Conservation (phyloP, 2,113 vertebrate genomes). For the Cettia cetti region DNA sequence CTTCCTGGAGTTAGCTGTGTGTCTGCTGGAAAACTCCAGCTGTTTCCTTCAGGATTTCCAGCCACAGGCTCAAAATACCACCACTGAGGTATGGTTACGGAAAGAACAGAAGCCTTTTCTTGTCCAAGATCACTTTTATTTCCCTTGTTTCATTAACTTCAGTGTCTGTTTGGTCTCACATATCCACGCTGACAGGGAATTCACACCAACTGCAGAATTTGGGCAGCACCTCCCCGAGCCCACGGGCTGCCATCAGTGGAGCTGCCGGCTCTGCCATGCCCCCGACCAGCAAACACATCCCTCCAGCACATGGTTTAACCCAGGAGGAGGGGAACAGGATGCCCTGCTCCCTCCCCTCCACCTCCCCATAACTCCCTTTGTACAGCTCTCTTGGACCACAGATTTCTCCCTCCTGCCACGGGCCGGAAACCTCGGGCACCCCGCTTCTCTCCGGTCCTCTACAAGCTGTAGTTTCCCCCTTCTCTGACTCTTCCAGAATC, state of each 20-base stretch:
- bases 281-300: neutral
- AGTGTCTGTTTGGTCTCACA: slow-evolving; percentile 61
- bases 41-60: neutral
- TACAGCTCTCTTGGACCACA: neutral
- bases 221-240: neutral
- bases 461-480: neutral
- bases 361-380: neutral
- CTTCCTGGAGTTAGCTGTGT: neutral
- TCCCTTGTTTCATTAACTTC: slow-evolving; percentile 67
- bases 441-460: neutral
- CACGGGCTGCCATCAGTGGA: neutral
- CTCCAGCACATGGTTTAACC: neutral
- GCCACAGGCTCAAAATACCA: neutral
- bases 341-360: neutral
- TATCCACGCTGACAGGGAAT: slow-evolving; percentile 45
- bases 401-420: neutral
- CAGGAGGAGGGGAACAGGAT: neutral
- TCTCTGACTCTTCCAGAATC: neutral
- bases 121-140: slow-evolving; percentile 77
- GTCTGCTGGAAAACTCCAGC: neutral
- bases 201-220: slow-evolving; percentile 21
- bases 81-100: neutral
- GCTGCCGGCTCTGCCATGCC: neutral
- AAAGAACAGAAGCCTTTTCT: slow-evolving; percentile 66
- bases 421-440: neutral